Base-by-base conservation (phyloP, 1,140 invertebrate genomes). In the Dreissena rostriformis region DNA sequence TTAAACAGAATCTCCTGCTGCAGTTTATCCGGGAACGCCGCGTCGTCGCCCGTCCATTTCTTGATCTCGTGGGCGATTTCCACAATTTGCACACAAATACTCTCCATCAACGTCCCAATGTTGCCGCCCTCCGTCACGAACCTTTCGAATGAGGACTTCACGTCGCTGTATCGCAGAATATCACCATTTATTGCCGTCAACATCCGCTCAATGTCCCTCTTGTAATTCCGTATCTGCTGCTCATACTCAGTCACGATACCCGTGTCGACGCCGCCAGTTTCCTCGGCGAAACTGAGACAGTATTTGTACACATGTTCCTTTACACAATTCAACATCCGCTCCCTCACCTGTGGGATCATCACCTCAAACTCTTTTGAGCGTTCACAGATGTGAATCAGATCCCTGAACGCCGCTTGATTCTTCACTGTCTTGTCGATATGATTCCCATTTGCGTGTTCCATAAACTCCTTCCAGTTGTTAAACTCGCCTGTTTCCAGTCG, bases 141-240 rank as follows among this genome's bases (percentile, higher is more conserved):
- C 22, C 84, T 86, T 55, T 86, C 76, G 28, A 90, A 90, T 8
- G 89, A 86, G 0, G 80, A 85, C 75, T 88, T 88, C 17, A 87
- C 74, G 77, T 90, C 89, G 26, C 89, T 88, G 63, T 90, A 90
- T 70, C 79, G 80, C 29, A 90, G 49, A 63, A 90, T 89, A 85
- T 84, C 87, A 22, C 85, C 81, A 51, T 89, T 88, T 14, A 89
- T 85, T 22, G 74, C 65, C 29, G 85, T 82, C 14, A 89, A 84
- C 65, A 86, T 89, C 4, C 70, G 67, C 28, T 89, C 88, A 24
- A 89, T 86, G 26, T 89, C 89, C 15, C 66, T 66, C 55, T 85
- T 87, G 63, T 88, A 84, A 17, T 75, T 73, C 26, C 85, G 73
- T 39, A 89, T 87, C 11, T 74, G 73, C 29, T 87, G 77, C 66